Conservation (phyloP, 2,888 invertebrate genomes). For the Nomada fucata region DNA sequence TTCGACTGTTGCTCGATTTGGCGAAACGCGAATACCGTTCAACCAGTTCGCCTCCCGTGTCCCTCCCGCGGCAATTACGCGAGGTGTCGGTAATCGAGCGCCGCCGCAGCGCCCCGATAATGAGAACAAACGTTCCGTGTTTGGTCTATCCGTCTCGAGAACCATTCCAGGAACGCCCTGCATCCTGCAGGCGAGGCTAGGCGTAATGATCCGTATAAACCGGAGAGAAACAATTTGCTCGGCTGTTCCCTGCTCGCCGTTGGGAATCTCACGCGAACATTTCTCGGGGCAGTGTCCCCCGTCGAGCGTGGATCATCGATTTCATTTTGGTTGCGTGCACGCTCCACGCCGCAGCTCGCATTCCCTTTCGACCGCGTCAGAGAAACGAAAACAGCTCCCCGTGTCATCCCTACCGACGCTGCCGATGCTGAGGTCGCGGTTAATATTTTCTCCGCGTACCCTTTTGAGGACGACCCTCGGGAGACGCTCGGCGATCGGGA, state of each 20-base stretch:
- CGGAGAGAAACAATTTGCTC: slow-evolving; percentile 48
- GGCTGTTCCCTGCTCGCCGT: neutral
- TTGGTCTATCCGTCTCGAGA: too few relatives aligned
- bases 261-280: slow-evolving; percentile 48
- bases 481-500: neutral
- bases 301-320: slow-evolving; percentile 33
- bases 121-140: neutral
- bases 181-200: slow-evolving; percentile 3
- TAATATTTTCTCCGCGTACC: neutral
- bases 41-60: neutral
- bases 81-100: neutral
- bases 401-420: neutral
- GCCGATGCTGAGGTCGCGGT: too few relatives aligned
- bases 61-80: neutral
- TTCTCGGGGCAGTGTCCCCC: slow-evolving; percentile 41
- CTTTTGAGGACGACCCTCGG: neutral
- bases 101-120: neutral
- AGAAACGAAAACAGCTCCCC: neutral
- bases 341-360: neutral
- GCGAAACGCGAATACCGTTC: neutral
- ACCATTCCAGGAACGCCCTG: neutral
- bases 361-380: slow-evolving; percentile 8
- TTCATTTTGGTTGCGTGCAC: slow-evolving; percentile 45
- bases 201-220: slow-evolving; percentile 30
- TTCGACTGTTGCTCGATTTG: slow-evolving; percentile 15